Conservation (phyloP, 2,888 invertebrate genomes). For the Pollenia angustigena region DNA sequence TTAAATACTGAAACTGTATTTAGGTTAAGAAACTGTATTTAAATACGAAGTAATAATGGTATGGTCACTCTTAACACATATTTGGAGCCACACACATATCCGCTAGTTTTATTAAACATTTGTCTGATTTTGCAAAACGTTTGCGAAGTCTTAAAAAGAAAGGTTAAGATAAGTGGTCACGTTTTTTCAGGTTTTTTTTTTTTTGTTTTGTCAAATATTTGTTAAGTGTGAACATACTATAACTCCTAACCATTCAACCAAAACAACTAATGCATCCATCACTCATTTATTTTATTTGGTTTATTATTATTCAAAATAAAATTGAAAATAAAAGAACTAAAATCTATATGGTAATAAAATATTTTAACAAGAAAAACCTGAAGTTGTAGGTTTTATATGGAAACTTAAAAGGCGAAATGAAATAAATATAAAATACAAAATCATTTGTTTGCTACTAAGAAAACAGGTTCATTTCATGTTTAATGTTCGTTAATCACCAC, state of each 20-base stretch:
- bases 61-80: too few relatives aligned
- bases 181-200: too few relatives aligned
- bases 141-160: too few relatives aligned
- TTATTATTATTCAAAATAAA: slow-evolving; percentile 10
- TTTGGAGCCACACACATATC: too few relatives aligned
- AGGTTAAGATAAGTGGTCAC: too few relatives aligned
- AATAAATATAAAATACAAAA: slow-evolving; percentile 36
- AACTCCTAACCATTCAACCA: not conserved
- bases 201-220: too few relatives aligned
- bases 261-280: slow-evolving; percentile 2
- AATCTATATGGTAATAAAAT: slow-evolving; percentile 50
- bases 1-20: too few relatives aligned
- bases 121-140: too few relatives aligned
- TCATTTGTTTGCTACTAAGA: slow-evolving; percentile 46
- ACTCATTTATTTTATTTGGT: slow-evolving; percentile 11
- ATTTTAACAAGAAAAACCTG: slow-evolving; percentile 66
- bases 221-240: too few relatives aligned
- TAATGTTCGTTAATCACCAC: slow-evolving; percentile 23
- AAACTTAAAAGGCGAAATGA: slow-evolving; percentile 11
- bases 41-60: too few relatives aligned
- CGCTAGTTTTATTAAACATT: too few relatives aligned
- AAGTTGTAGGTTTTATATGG: slow-evolving; percentile 37
- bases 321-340: slow-evolving; percentile 7
- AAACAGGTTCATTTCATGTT: slow-evolving; percentile 52
- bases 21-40: too few relatives aligned